Conservation (phyloP, 1,140 invertebrate species). For the Zelostemma sp. region DNA sequence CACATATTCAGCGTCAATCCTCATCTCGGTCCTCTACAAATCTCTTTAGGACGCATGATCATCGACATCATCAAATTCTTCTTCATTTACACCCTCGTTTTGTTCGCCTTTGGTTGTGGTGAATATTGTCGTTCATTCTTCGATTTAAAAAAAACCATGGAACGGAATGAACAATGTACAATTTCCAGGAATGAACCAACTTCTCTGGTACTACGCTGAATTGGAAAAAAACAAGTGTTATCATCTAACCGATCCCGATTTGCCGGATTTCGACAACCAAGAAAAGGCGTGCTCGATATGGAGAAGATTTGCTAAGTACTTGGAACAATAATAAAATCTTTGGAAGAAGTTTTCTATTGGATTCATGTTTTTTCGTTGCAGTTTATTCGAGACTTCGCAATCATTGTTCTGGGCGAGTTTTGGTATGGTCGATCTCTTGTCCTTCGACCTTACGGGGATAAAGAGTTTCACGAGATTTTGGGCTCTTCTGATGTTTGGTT, state of each 20-base stretch:
- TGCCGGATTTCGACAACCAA: conserved; percentile 81
- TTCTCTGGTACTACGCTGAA: conserved; percentile 96
- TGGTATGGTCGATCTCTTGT: conserved; percentile 88
- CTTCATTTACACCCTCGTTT: conserved; percentile 90
- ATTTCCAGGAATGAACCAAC: conserved; percentile 83
- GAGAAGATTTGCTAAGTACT: conserved; percentile 87
- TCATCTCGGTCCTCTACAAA: conserved; percentile 90
- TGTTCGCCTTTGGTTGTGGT: conserved; percentile 92
- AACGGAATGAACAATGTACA: background rate
- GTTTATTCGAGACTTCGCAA: conserved; percentile 93
- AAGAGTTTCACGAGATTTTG: conserved; percentile 91
- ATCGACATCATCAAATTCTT: conserved; percentile 95
- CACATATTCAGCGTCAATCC: conserved; percentile 97
- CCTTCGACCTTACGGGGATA: conserved; percentile 87
- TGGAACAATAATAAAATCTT: conserved; percentile 19
- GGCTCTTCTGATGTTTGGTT: conserved; percentile 89
- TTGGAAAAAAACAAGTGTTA: conserved; percentile 88
- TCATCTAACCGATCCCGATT: conserved; percentile 74
- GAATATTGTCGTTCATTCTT: conserved; percentile 46
- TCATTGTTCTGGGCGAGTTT: conserved; percentile 96
- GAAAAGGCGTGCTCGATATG: conserved; percentile 88
- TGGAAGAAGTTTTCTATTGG: too few species aligned
- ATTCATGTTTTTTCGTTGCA: conserved; percentile 66
- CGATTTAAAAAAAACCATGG: background rate
- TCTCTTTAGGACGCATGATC: conserved; percentile 91